Evolutionary conservation across 1,140 invertebrate genomes (phyloP).

Genomic region (Muscidifurax raptorellus): DNA sequence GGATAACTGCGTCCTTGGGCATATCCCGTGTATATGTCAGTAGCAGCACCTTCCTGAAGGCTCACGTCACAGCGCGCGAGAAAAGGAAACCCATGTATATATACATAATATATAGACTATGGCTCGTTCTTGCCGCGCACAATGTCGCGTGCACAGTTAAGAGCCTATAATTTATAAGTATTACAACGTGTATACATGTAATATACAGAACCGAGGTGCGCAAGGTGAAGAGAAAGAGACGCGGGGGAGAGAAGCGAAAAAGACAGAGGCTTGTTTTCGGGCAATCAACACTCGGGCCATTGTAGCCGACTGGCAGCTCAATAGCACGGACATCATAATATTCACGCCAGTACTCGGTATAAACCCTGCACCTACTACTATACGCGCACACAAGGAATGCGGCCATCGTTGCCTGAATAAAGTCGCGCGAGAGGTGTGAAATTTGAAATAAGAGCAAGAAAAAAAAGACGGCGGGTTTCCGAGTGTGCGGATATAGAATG

Average conservation of each 20-base stretch:
- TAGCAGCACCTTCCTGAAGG: background rate
- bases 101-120: too few relatives aligned
- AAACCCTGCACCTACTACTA: background rate
- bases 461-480: background rate
- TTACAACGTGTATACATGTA: background rate
- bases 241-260: background rate
- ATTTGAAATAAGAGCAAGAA: slow-evolving; percentile 36
- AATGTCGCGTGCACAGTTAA: slow-evolving; percentile 14
- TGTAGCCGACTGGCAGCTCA: slow-evolving; percentile 45
- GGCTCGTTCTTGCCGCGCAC: background rate
- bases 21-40: background rate
- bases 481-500: background rate
- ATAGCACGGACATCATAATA: slow-evolving; percentile 49
- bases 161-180: background rate
- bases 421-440: slow-evolving; percentile 53
- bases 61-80: background rate
- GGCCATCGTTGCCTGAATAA: slow-evolving; percentile 70
- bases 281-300: slow-evolving; percentile 35
- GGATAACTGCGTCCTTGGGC: background rate
- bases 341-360: slow-evolving; percentile 41
- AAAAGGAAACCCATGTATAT: background rate
- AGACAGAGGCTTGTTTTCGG: slow-evolving; percentile 35
- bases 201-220: background rate
- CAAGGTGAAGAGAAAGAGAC: background rate
- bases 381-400: slow-evolving; percentile 48